Percentiles rank a stretch among this genome's conserved stretches.
phyloP scores from a whole-genome alignment of 2,888 invertebrate species.

The Erpobdella octoculata region DNA sequence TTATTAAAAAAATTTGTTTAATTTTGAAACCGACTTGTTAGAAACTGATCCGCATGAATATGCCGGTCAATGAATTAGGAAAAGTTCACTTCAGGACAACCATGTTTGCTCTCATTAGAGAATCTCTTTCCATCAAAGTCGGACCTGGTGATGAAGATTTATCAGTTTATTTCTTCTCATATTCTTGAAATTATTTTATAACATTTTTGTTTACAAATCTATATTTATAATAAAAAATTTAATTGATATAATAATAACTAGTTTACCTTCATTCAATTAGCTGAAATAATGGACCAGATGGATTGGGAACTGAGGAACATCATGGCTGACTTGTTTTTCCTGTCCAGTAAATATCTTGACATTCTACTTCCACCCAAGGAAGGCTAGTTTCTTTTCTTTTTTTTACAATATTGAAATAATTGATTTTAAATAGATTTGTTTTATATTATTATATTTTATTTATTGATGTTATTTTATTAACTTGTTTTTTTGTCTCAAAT shows the following conservation, averaged over 20 bases:
- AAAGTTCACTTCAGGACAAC: slow-evolving; percentile 98
- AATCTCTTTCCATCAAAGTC: slow-evolving; percentile 98
- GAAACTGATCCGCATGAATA: slow-evolving; percentile 98
- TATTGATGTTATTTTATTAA: too few species aligned
- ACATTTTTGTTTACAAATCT: not conserved
- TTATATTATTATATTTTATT: too few species aligned
- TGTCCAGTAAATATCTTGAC: not conserved
- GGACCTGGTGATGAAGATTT: slow-evolving; percentile 76
- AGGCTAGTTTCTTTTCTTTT: not conserved
- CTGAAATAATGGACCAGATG: slow-evolving; percentile 25
- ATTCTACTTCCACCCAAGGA: slow-evolving; percentile 17
- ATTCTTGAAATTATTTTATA: not conserved
- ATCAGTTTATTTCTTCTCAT: too few species aligned
- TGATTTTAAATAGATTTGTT: not conserved
- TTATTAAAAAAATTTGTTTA: too few species aligned
- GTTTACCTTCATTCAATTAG: not conserved
- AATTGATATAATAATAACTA: not conserved
- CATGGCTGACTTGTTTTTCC: not conserved
- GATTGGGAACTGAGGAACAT: slow-evolving; percentile 16
- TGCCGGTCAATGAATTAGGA: slow-evolving; percentile 87
- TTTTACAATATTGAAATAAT: not conserved
- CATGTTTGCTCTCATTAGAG: slow-evolving; percentile 93
- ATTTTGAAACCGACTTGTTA: too few species aligned
- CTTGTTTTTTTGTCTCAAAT: too few species aligned
- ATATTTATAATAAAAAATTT: not conserved